phyloP scores from a whole-genome alignment of 2,113 vertebrate species.

The Conger conger region DNA sequence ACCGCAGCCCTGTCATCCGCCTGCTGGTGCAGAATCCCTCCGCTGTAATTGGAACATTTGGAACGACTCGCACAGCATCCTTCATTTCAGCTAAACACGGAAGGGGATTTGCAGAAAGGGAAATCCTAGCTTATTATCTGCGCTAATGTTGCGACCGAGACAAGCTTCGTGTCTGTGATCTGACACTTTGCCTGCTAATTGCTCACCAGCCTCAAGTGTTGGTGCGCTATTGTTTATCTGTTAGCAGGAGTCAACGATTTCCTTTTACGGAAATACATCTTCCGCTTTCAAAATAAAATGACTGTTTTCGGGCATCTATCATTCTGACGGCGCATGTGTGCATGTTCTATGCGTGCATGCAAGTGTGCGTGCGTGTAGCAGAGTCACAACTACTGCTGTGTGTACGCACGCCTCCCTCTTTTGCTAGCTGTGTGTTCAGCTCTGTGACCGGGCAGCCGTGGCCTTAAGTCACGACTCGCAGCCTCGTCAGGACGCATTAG shows the following conservation, averaged over 20 bases:
- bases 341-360: background rate
- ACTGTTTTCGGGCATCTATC: background rate
- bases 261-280: background rate
- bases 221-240: background rate
- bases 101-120: background rate
- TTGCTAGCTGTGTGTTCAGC: background rate
- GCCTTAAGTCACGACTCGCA: constrained; percentile 66
- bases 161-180: background rate
- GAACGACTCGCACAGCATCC: background rate
- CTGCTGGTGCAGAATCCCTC: constrained; percentile 19
- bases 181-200: background rate
- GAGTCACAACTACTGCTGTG: background rate
- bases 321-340: background rate
- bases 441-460: constrained; percentile 39
- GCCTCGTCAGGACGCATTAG: constrained; percentile 42
- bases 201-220: background rate
- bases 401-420: background rate
- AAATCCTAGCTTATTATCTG: background rate
- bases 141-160: background rate
- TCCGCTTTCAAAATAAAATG: background rate
- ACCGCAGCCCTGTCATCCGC: constrained; percentile 28
- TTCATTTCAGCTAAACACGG: background rate
- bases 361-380: background rate
- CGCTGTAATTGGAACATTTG: constrained; percentile 2
- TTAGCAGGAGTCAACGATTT: background rate